Percentiles rank a stretch among this genome's conserved stretches.
These are phyloP conservation scores for Semotilus atromaculatus DNA, from an alignment of 2,797 vertebrate species.

Conservation along the genomic window DNA sequence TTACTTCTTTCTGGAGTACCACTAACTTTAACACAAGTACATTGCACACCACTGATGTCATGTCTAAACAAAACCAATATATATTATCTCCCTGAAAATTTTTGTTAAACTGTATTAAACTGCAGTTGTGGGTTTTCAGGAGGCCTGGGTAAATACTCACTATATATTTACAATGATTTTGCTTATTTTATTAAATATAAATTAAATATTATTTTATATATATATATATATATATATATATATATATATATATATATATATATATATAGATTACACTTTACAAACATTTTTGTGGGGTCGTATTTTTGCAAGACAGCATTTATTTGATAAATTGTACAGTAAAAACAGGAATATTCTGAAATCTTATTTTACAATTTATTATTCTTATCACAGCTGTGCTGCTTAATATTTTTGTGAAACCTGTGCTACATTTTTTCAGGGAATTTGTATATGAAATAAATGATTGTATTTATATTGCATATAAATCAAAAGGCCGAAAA, in stretches of 20 bases:
- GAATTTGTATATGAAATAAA: neutral
- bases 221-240: too few relatives aligned
- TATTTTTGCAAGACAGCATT: too few relatives aligned
- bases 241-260: too few relatives aligned
- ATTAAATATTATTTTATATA: too few relatives aligned
- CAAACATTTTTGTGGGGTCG: too few relatives aligned
- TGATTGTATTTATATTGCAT: neutral
- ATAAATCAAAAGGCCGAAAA: neutral
- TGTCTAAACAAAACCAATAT: neutral
- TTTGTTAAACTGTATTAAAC: neutral
- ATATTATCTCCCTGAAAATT: neutral
- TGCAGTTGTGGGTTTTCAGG: neutral
- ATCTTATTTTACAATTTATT: too few relatives aligned
- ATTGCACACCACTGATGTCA: neutral
- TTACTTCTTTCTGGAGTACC: conserved; percentile 11
- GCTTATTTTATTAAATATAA: neutral
- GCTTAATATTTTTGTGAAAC: neutral
- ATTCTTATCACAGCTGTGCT: neutral
- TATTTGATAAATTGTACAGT: too few relatives aligned
- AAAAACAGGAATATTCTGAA: too few relatives aligned
- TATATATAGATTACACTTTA: too few relatives aligned
- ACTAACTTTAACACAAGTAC: conserved; percentile 29
- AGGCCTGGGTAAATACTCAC: neutral
- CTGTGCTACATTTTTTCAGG: too few relatives aligned
- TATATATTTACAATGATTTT: neutral